Evolutionary conservation across 2,113 vertebrate species (phyloP), one percentile per base, ranked within the genome.

Genomic region (Eptesicus fuscus): DNA sequence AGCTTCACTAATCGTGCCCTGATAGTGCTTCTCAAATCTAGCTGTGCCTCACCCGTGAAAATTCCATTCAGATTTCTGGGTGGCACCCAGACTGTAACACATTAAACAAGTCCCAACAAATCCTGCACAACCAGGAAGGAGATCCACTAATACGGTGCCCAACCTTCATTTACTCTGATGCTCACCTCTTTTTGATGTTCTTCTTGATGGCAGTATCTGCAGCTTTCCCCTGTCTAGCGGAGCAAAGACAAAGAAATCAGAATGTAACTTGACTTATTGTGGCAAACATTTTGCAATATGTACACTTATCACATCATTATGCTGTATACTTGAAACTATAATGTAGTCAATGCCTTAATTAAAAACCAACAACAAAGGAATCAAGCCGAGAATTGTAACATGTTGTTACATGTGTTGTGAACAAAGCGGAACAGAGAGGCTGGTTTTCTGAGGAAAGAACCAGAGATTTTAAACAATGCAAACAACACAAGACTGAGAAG

Each of bases 211-310:
- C 28, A 0, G 20, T 51, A 1, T 98, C 97, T 44, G 9, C 70
- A 82, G 93, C 97, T 97, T 97, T 98, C 22, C 61, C 37, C 88
- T 97, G 95, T 69, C 98, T 98, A 23, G 42, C 73, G 69, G 97
- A 71, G 59, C 71, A 94, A 73, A 90, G 61, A 88, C 44, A 93
- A 71, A 93, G 25, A 69, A 56, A 67, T 40, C 20, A 63, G 44
- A 67, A 63, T 16, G 25, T 80, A 16, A 23, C 53, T 40, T 32
- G n/a, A 32, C 42, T 73, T 73, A 80, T 1, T 80, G 65, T 16
- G n/a, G 83, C 49, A 53, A 73, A 51, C 84, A 80, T 82, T 88
- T 80, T 71, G 16, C 14, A 73, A 7, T 16, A 82, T 42, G 42
- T 20, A 73, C 37, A 80, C 70, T 63, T 51, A 93, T 18, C 51